phyloP scores from a whole-genome alignment of 1,140 invertebrate species.

The Lepidurus packardi region DNA sequence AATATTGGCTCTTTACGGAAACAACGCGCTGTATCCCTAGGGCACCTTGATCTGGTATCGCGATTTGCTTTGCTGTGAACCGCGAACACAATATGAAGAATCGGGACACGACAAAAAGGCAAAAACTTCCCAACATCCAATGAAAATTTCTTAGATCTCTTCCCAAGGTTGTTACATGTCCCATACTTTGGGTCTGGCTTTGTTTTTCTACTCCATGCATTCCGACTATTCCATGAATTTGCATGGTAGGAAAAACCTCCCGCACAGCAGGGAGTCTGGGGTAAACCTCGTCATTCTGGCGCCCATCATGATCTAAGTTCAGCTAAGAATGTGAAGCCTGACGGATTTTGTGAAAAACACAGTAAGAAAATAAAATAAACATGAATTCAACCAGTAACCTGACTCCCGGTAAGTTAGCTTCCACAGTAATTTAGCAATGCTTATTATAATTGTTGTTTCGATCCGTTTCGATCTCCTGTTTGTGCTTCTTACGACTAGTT shows the following conservation, averaged over 20 bases:
- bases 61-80: no score
- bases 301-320: background rate
- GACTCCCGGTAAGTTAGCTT: no score
- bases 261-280: conserved; percentile 1
- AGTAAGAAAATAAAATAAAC: background rate
- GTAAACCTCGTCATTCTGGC: conserved; percentile 11
- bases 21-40: no score
- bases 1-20: no score
- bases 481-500: no score
- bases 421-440: no score
- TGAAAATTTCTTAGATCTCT: background rate
- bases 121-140: background rate
- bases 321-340: background rate
- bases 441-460: no score
- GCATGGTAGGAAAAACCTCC: background rate
- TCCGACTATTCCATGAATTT: background rate
- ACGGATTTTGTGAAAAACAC: background rate
- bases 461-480: no score
- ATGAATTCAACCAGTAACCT: background rate
- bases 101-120: no score
- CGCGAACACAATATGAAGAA: no score
- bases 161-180: background rate
- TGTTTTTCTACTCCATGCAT: background rate
- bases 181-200: background rate
- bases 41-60: no score